Evolutionary conservation across 53 echinoderm and acorn worm genomes (phyloP).

Genomic region (Hippasteria phrygiana): DNA sequence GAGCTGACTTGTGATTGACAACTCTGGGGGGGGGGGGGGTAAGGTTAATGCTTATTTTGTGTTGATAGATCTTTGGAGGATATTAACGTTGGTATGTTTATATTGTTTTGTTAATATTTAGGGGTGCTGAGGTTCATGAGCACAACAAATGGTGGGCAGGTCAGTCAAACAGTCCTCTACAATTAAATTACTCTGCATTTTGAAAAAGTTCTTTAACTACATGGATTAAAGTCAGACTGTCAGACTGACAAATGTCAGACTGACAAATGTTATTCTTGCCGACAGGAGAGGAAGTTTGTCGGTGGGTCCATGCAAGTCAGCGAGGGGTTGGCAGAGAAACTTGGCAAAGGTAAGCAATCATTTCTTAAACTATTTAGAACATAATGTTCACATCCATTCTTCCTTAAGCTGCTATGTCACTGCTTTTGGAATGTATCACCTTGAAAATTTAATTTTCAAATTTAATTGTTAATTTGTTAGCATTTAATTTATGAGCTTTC

Average conservation of each 20-base stretch:
- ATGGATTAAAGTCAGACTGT: background rate
- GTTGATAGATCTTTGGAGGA: background rate
- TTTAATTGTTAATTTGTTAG: too few species aligned
- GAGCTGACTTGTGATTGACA: too few species aligned
- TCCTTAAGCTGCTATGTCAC: too few species aligned
- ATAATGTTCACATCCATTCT: too few species aligned
- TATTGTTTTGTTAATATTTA: background rate
- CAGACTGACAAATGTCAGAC: too few species aligned
- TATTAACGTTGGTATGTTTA: background rate
- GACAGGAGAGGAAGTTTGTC: constrained; percentile 81
- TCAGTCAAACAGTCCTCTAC: background rate
- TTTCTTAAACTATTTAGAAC: too few species aligned
- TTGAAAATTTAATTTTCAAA: too few species aligned
- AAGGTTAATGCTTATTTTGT: too few species aligned
- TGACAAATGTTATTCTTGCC: background rate
- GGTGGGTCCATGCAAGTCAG: constrained; percentile 86
- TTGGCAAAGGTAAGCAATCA: constrained; percentile 75
- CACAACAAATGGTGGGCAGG: constrained; percentile 74
- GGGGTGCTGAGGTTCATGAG: constrained; percentile 47
- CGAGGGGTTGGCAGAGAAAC: constrained; percentile 68
- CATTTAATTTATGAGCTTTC: too few species aligned
- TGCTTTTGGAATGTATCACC: too few species aligned
- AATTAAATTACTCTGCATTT: background rate
- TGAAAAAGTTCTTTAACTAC: too few species aligned
- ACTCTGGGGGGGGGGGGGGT: too few species aligned